Evolutionary conservation across 2,888 invertebrate species (phyloP).

Genomic region (Pseudococcus jackbeardsleyi): DNA sequence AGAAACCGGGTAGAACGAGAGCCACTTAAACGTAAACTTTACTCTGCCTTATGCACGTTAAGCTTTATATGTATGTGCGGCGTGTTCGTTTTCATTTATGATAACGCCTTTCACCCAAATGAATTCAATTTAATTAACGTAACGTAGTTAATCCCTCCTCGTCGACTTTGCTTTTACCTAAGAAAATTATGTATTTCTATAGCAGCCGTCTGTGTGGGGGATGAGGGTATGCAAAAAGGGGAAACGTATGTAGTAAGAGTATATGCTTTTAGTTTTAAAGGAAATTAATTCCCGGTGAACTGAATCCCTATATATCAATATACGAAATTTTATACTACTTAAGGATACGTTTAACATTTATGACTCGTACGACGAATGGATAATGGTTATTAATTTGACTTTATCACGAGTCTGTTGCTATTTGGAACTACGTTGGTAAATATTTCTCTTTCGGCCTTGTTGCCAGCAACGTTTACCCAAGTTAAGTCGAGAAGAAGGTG

Average conservation of each 20-base stretch:
- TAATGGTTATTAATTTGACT: conserved; percentile 34
- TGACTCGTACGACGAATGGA: conserved; percentile 26
- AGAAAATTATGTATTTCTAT: conserved; percentile 54
- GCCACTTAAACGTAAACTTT: conserved; percentile 45
- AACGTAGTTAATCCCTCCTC: conserved; percentile 55
- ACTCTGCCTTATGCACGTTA: not conserved
- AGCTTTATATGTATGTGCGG: conserved; percentile 46
- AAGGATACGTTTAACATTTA: conserved; percentile 33
- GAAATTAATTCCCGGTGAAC: conserved; percentile 18
- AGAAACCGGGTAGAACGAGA: not conserved
- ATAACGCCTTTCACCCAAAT: conserved; percentile 51
- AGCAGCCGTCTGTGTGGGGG: not conserved
- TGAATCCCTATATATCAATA: conserved; percentile 24
- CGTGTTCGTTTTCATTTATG: conserved; percentile 55
- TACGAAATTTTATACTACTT: conserved; percentile 14
- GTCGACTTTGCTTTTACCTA: conserved; percentile 21
- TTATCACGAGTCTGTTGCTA: not conserved
- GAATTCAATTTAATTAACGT: conserved; percentile 54
- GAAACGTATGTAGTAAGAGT: not conserved
- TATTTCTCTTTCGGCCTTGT: conserved; percentile 19
- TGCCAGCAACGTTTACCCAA: not conserved
- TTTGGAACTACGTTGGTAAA: not conserved
- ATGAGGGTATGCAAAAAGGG: not conserved
- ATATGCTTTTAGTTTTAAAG: conserved; percentile 34
- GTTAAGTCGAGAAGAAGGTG: not conserved